Conservation (phyloP, 2,797 vertebrate genomes). For the Coccyzus lansbergi region DNA sequence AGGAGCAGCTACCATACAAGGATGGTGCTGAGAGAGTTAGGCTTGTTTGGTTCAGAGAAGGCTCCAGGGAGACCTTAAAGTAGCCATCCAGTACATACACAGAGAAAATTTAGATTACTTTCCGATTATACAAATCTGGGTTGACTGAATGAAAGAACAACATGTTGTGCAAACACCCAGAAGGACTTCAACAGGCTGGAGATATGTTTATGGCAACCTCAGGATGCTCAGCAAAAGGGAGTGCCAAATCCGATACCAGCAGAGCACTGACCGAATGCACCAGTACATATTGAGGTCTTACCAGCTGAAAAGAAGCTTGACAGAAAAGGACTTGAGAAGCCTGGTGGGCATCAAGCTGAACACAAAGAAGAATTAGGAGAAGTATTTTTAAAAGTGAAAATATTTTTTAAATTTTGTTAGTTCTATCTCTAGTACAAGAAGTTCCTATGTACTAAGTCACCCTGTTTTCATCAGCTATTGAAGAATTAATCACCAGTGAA, state of each 20-base stretch:
- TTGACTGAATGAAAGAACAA: not conserved
- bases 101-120: not conserved
- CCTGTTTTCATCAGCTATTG: not conserved
- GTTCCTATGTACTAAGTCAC: not conserved
- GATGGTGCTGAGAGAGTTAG: too few relatives aligned
- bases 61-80: too few relatives aligned
- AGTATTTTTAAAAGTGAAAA: not conserved
- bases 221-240: not conserved
- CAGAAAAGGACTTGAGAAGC: not conserved
- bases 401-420: not conserved
- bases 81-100: too few relatives aligned
- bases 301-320: not conserved
- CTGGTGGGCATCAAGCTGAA: not conserved
- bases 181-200: not conserved
- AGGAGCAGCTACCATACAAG: too few relatives aligned
- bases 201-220: not conserved
- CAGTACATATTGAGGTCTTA: not conserved
- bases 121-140: not conserved
- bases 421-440: not conserved
- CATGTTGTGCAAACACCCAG: not conserved
- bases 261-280: not conserved
- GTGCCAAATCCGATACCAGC: not conserved
- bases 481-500: slow-evolving; percentile 32
- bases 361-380: not conserved
- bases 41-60: too few relatives aligned